These are phyloP conservation scores for Drosophila tanythrix DNA, from an alignment of 2,888 invertebrate species.

Conservation along the genomic window DNA sequence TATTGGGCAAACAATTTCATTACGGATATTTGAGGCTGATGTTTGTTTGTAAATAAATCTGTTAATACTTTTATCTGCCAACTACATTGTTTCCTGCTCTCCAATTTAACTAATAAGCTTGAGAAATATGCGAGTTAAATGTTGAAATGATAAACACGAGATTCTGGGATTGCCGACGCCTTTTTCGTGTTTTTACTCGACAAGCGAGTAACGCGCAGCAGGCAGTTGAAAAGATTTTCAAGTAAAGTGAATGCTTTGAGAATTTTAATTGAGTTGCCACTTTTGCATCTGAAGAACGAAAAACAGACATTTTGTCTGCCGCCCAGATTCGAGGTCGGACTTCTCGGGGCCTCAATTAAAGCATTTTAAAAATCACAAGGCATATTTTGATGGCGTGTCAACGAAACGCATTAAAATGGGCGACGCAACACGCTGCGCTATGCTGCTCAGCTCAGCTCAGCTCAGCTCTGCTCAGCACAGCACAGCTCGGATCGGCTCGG, in stretches of 20 bases:
- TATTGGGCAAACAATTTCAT: conserved; percentile 50
- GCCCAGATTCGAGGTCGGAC: conserved; percentile 36
- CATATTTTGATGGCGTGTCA: conserved; percentile 81
- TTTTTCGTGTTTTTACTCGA: conserved; percentile 25
- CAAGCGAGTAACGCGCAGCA: conserved; percentile 7
- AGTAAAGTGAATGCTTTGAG: conserved; percentile 72
- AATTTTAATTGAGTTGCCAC: conserved; percentile 75
- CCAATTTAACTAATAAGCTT: neutral
- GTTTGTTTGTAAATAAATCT: conserved; percentile 42
- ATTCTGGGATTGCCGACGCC: conserved; percentile 61
- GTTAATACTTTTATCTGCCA: conserved; percentile 1
- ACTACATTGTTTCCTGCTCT: neutral
- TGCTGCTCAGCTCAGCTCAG: neutral
- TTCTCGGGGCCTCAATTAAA: conserved; percentile 72
- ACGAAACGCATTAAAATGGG: conserved; percentile 79
- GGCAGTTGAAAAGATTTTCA: conserved; percentile 44
- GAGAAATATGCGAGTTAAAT: neutral
- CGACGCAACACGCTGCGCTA: conserved; percentile 47
- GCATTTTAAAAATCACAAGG: conserved; percentile 78
- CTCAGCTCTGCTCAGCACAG: too few species aligned
- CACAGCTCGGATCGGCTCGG: too few species aligned
- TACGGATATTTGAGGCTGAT: conserved; percentile 31
- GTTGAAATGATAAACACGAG: neutral
- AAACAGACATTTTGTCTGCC: conserved; percentile 76
- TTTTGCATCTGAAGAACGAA: conserved; percentile 69